Percentiles rank a stretch among this genome's conserved stretches.
phyloP scores from a whole-genome alignment of 2,888 invertebrate species.

The Drosophila robusta region DNA sequence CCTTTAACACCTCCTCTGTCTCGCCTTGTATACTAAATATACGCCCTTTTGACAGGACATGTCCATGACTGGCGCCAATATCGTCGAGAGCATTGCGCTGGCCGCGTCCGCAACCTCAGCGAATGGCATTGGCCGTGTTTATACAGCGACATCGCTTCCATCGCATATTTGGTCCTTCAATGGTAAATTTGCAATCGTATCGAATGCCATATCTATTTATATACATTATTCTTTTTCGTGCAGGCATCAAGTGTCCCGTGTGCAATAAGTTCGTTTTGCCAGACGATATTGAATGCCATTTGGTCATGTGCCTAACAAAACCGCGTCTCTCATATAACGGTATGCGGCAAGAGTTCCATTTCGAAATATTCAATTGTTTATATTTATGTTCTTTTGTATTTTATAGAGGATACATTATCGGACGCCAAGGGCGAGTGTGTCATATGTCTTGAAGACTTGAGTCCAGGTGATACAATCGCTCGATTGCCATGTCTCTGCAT shows the following conservation, averaged over 20 bases:
- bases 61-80: constrained; percentile 80
- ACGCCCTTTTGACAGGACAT: constrained; percentile 65
- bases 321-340: constrained; percentile 99
- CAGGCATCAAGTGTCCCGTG: constrained; percentile 99
- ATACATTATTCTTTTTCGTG: not conserved
- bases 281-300: constrained; percentile 99
- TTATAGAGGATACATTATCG: constrained; percentile 96
- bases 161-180: constrained; percentile 97
- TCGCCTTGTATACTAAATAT: too few relatives aligned
- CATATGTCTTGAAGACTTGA: constrained; percentile 98
- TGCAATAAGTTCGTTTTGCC: constrained; percentile 99
- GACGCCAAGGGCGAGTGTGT: constrained; percentile 99
- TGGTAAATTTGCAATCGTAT: constrained; percentile 87
- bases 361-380: not conserved
- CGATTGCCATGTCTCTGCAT: constrained; percentile 99
- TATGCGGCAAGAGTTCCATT: constrained; percentile 84
- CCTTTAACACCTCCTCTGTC: not conserved
- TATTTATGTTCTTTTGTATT: not conserved
- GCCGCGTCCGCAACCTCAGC: constrained; percentile 80
- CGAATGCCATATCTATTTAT: not conserved
- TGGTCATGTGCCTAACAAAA: constrained; percentile 99
- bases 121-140: constrained; percentile 90
- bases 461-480: constrained; percentile 98
- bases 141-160: constrained; percentile 95
- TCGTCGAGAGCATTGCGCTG: constrained; percentile 83